Evolutionary conservation across 92 coral and sea anemone genomes (phyloP).

Genomic region (Epizoanthus illoricatus): DNA sequence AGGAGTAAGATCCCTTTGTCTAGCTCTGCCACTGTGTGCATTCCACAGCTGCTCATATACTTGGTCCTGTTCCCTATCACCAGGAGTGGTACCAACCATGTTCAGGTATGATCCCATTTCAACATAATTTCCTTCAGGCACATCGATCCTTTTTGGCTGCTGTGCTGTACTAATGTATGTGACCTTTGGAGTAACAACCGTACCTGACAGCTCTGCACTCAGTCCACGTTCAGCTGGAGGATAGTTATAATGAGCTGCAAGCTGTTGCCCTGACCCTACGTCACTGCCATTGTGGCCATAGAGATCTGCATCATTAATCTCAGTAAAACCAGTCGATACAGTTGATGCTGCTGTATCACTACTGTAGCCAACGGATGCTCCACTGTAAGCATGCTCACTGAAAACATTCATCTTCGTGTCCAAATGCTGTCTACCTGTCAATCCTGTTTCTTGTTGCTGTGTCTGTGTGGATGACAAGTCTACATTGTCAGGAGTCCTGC

Average conservation of each 20-base stretch:
- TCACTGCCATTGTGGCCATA: slow-evolving; percentile 19
- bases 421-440: neutral
- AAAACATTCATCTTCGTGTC: neutral
- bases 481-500: neutral
- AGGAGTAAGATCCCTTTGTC: neutral
- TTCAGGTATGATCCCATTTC: neutral
- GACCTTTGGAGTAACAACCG: slow-evolving; percentile 15
- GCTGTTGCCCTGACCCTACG: neutral
- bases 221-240: neutral
- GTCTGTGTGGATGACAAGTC: neutral
- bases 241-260: neutral
- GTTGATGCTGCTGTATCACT: neutral
- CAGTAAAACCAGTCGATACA: neutral
- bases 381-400: neutral
- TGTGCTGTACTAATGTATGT: neutral
- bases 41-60: neutral
- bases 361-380: neutral
- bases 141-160: neutral
- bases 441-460: neutral
- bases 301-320: slow-evolving; percentile 9
- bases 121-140: neutral
- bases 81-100: neutral
- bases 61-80: neutral
- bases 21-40: neutral
- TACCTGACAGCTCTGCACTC: neutral